Conservation (phyloP, 2,113 vertebrate genomes). For the Ceyx melanurus region DNA sequence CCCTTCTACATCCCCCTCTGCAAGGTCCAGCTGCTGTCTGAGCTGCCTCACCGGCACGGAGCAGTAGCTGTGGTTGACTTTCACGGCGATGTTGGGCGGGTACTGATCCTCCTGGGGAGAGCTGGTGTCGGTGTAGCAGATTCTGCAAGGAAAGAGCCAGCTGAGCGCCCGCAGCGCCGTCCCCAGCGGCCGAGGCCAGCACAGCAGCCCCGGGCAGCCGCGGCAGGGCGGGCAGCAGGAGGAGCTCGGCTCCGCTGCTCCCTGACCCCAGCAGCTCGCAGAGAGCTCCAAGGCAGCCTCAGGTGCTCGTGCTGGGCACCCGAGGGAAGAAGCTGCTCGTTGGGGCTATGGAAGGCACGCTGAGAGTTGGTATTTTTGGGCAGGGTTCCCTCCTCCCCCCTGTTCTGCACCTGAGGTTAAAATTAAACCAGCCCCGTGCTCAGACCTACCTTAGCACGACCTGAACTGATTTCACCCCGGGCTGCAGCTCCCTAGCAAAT, state of each 20-base stretch:
- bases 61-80: constrained; percentile 98
- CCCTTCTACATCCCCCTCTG: neutral
- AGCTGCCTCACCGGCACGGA: constrained; percentile 88
- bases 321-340: neutral
- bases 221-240: no score
- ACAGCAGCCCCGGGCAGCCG: no score
- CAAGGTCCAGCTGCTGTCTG: neutral
- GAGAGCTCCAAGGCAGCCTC: neutral
- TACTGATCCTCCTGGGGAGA: constrained; percentile 97
- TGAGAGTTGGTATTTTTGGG: neutral
- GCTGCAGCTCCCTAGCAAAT: constrained; percentile 86
- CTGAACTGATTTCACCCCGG: constrained; percentile 92
- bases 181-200: no score
- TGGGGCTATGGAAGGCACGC: fast-evolving
- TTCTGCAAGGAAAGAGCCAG: constrained; percentile 74
- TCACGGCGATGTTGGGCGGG: constrained; percentile 96
- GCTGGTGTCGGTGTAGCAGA: constrained; percentile 95
- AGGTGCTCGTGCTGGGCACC: neutral
- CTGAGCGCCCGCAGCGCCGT: no score
- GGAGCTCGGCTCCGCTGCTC: no score
- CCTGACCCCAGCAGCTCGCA: no score
- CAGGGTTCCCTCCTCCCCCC: neutral
- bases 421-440: neutral
- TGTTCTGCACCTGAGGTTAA: neutral
- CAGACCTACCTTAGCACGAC: constrained; percentile 90